These are phyloP conservation scores for Chrysolina oricalcia DNA, from an alignment of 2,888 invertebrate genomes.

Conservation along the genomic window DNA sequence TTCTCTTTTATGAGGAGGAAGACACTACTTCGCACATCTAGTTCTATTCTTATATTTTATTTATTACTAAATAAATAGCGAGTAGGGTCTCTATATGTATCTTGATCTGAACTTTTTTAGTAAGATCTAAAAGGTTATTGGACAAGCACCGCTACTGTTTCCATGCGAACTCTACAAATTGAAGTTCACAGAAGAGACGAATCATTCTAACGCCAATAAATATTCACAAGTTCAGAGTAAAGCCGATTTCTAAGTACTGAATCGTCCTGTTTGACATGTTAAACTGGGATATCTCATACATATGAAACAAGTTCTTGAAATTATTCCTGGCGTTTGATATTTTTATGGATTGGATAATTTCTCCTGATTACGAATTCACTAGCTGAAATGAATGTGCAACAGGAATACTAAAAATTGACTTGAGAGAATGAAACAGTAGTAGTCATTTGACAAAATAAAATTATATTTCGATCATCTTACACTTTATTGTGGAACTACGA, in stretches of 20 bases:
- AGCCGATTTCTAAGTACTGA: background rate
- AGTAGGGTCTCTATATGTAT: too few relatives aligned
- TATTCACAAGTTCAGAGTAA: background rate
- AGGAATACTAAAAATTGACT: background rate
- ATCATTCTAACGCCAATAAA: background rate
- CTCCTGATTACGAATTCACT: background rate
- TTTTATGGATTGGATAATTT: background rate
- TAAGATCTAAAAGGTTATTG: too few relatives aligned
- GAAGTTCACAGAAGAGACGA: background rate
- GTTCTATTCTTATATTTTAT: too few relatives aligned
- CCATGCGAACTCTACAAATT: background rate
- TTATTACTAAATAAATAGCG: too few relatives aligned
- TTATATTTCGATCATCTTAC: too few relatives aligned
- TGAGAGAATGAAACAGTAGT: background rate
- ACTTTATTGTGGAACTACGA: too few relatives aligned
- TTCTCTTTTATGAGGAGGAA: too few relatives aligned
- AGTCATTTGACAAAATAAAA: too few relatives aligned
- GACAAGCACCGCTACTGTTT: background rate
- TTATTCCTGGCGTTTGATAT: background rate
- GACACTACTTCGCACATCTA: too few relatives aligned
- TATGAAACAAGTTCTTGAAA: background rate
- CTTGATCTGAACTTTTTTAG: too few relatives aligned
- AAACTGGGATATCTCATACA: constrained; percentile 1
- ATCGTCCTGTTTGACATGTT: background rate
- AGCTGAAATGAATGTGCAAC: background rate